phyloP scores from a whole-genome alignment of 2,888 invertebrate species.

The Nasonovia ribisnigri region DNA sequence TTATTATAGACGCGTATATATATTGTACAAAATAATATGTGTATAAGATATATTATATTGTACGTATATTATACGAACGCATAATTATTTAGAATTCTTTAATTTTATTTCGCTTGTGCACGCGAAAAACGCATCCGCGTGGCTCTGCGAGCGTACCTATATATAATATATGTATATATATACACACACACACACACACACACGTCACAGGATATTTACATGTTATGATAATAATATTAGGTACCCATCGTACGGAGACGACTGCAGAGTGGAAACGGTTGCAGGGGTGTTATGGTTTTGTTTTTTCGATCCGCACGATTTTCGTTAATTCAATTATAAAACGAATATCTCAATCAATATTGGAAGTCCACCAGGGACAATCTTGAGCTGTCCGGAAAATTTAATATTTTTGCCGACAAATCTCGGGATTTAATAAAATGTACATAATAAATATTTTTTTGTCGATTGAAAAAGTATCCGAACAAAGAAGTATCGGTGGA shows the following conservation, averaged over 20 bases:
- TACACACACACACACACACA: neutral
- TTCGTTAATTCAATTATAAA: neutral
- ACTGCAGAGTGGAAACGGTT: neutral
- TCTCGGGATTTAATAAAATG: neutral
- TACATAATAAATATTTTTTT: neutral
- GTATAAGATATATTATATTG: neutral
- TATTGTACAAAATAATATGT: neutral
- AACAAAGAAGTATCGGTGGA: neutral
- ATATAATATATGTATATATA: no score
- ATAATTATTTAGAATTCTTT: slow-evolving; percentile 34
- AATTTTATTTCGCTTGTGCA: slow-evolving; percentile 20
- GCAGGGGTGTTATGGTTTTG: neutral
- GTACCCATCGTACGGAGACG: neutral
- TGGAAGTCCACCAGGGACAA: neutral
- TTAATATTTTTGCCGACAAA: neutral
- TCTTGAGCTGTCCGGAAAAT: neutral
- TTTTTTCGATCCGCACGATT: neutral
- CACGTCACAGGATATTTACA: neutral
- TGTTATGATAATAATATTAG: neutral
- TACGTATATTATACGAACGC: neutral
- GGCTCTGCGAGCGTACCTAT: neutral
- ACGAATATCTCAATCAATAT: neutral
- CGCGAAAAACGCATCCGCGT: slow-evolving; percentile 25
- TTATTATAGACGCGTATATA: neutral
- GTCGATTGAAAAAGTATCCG: neutral